Evolutionary conservation across 2,888 invertebrate species (phyloP), one percentile per base, ranked within the genome.

Genomic region (Drosophila melanocephala): DNA sequence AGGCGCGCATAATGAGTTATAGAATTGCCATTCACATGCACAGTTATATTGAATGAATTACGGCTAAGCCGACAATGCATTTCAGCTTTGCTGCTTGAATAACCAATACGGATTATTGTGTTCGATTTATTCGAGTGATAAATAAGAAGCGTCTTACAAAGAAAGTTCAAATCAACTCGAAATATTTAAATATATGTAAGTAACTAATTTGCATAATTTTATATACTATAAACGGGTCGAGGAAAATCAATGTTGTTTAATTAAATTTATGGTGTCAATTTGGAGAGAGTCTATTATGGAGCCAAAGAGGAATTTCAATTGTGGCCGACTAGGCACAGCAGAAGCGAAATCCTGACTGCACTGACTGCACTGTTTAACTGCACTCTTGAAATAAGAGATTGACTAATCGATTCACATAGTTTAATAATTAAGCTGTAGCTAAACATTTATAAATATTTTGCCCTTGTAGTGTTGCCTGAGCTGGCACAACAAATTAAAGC

Each of bases 1-100:
- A 84, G 61, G 61, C 77, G 58, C 68, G 52, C 50, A 74, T 88
- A 88, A 86, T 83, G 84, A 85, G 83, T 84, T 88, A 88, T 88
- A 85, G 86, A 78, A 85, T 76, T 81, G 83, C 56, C 86, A 79
- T 64, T 68, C 64, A 65, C 79, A 53, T 59, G 80, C 71, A 16
- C 47, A 63, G 77, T 75, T 72, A 62, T 64, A 79, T 58, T 65
- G 66, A 68, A 73, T 88, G 84, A 84, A 56, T 81, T 72, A 85
- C 71, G 42, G 62, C 58, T 32, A 47, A 67, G 69, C 50, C 22
- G 52, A 32, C 57, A 72, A 69, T 83, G 77, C 87, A 73, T 57
- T 74, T 61, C 33, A 42, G 55, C 44, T 32, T 33, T 66, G 78
- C 72, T 66, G 47, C 30, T 53, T 53, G 86, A 70, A 84, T 84